Evolutionary conservation across 1,140 invertebrate species (phyloP), one percentile per base, ranked within the genome.

Genomic region (Microplitis mediator): DNA sequence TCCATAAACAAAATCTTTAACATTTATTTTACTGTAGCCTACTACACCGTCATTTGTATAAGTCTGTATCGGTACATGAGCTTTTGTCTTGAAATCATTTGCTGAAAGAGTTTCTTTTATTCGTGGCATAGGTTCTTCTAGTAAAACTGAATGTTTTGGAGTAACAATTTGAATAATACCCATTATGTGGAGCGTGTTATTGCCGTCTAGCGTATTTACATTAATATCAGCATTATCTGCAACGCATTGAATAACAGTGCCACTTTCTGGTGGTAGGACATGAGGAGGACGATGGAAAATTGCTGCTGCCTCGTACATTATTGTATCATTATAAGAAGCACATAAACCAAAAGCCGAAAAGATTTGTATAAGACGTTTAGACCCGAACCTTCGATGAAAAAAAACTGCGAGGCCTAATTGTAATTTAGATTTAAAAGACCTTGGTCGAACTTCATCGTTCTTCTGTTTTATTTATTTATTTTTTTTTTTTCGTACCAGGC

Each of bases 351-450:
- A 50, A 1, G 45, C 1, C 45, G 45, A 50, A 50, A 50, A 50
- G 2, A 50, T 50, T 50, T 50, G 45, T 50, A 50, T 50, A 50
- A 50, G 45, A 9, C 45, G 45, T 50, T 50, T 50, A 1, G 8
- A 81, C 78, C 77, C 83, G 80, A 72, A 51, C 76, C 70, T 80
- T 80, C 70, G 79, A 80, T 23, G 56, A 50, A 50, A 50, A 50
- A 50, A 50, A 9, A 50, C 45, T 13, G 1, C 6, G 13, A 50
- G 45, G 13, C 45, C 45, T 13, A 50, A 50, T 50, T 50, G 45
- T 13, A 50, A 50, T 50, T 50, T 50, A 9, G 45, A 50, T 2
- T 50, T 50, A 13, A 50, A 50, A 6, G 45, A 50, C 2, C 13
- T 64, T 9, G 76, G 65, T 58, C 34, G 70, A 35, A 80, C 23